A percentile compares a stretch with the other conserved stretches of the same genome.
Evolutionary conservation across 2,888 invertebrate species (phyloP).

Genomic region (Drepanosiphum platanoidis): DNA sequence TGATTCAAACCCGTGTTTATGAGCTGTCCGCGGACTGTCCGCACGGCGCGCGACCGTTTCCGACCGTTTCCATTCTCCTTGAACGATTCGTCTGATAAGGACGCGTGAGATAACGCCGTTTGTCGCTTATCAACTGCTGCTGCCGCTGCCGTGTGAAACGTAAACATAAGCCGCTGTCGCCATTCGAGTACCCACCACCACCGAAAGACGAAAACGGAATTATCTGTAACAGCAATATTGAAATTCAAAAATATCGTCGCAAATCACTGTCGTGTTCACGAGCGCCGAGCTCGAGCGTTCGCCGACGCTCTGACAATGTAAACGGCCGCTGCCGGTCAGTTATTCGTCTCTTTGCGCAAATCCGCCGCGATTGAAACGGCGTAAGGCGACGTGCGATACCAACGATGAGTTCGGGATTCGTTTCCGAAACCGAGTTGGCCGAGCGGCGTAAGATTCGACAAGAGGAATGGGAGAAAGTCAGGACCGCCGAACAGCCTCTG

Average conservation of each 20-base stretch:
- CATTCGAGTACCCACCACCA: background rate
- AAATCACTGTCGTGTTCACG: too few relatives aligned
- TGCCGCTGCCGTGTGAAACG: background rate
- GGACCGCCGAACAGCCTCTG: slow-evolving; percentile 88
- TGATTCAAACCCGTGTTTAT: too few relatives aligned
- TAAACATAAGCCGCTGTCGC: background rate
- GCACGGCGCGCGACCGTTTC: background rate
- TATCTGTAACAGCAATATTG: background rate
- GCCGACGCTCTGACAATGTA: background rate
- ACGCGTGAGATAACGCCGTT: background rate
- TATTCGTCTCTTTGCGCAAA: background rate
- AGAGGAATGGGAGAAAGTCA: slow-evolving; percentile 96
- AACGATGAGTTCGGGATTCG: slow-evolving; percentile 92
- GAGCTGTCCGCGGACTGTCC: too few relatives aligned
- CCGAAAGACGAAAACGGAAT: background rate
- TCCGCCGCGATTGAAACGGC: background rate
- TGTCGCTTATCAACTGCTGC: background rate
- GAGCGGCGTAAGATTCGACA: slow-evolving; percentile 84
- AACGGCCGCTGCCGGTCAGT: background rate
- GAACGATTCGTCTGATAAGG: background rate
- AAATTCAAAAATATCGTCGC: too few relatives aligned
- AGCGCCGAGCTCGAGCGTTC: too few relatives aligned
- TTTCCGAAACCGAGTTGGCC: slow-evolving; percentile 85
- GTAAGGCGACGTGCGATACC: background rate
- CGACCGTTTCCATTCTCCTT: background rate